phyloP scores from a whole-genome alignment of 2,888 invertebrate species.

The Byasa hedistus region DNA sequence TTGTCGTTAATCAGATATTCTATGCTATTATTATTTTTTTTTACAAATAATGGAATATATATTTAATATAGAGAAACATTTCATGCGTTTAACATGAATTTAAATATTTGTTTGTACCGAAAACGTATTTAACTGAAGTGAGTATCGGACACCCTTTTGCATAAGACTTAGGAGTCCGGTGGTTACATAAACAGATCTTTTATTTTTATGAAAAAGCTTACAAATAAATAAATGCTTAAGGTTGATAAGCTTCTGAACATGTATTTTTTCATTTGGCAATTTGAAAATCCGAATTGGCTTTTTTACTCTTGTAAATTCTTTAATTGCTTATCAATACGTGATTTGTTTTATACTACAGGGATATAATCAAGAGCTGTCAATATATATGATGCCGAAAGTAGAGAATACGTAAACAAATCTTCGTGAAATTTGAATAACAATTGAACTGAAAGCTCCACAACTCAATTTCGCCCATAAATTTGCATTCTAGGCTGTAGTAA shows the following conservation, averaged over 20 bases:
- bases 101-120: background rate
- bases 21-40: no score
- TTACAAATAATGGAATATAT: no score
- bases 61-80: background rate
- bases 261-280: background rate
- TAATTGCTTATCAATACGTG: no score
- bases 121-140: background rate
- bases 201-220: background rate
- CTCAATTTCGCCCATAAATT: constrained; percentile 62
- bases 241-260: background rate
- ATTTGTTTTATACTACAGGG: no score
- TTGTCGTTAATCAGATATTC: no score
- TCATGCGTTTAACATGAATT: background rate
- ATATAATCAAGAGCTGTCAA: no score
- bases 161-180: background rate
- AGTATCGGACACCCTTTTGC: background rate
- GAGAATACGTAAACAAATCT: constrained; percentile 6
- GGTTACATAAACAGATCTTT: background rate
- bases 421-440: constrained; percentile 51
- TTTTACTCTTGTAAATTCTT: no score
- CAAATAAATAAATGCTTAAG: background rate
- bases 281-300: background rate
- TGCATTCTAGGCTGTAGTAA: constrained; percentile 59
- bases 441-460: constrained; percentile 53
- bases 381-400: background rate